A percentile compares a stretch with the other conserved stretches of the same genome.
These are phyloP conservation scores for Seriola rivoliana DNA, from an alignment of 2,113 vertebrate species.

Conservation along the genomic window DNA sequence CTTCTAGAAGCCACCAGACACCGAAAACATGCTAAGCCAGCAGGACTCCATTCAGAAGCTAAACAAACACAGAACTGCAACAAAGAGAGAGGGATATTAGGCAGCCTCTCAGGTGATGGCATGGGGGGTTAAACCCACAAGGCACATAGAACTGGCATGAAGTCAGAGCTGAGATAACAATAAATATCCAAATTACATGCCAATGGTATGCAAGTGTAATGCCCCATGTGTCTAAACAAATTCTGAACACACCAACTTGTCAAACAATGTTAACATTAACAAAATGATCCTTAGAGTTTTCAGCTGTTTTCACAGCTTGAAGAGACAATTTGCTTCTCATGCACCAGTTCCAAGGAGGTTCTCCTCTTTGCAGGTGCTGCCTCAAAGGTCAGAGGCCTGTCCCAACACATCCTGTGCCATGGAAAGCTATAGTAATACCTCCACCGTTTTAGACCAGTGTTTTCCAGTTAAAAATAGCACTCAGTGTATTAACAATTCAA, in stretches of 20 bases:
- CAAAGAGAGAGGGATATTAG: conserved; percentile 61
- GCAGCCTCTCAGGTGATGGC: conserved; percentile 63
- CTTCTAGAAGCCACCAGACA: conserved; percentile 76
- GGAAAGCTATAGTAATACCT: conserved; percentile 23
- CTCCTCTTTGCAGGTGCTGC: conserved; percentile 48
- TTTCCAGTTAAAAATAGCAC: conserved; percentile 49
- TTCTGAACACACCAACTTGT: not conserved
- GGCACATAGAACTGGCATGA: conserved; percentile 5
- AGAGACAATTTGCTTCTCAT: conserved; percentile 1
- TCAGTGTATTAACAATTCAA: not conserved
- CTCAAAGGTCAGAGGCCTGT: conserved; percentile 51
- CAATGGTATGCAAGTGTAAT: not conserved
- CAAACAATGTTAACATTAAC: conserved; percentile 1
- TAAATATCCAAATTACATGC: not conserved
- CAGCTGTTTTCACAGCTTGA: conserved; percentile 40
- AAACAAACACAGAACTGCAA: conserved; percentile 71
- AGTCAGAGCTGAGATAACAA: conserved; percentile 21
- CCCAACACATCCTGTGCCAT: conserved; percentile 56
- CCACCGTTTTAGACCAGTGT: conserved; percentile 29
- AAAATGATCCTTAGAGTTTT: conserved; percentile 30
- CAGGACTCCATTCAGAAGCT: conserved; percentile 76
- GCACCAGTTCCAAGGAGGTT: conserved; percentile 30
- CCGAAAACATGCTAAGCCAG: conserved; percentile 73
- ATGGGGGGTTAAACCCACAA: conserved; percentile 34
- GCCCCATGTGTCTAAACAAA: not conserved